A percentile compares a stretch with the other conserved stretches of the same genome.
Evolutionary conservation across 2,113 vertebrate genomes (phyloP).

Genomic region (Barbus barbus): DNA sequence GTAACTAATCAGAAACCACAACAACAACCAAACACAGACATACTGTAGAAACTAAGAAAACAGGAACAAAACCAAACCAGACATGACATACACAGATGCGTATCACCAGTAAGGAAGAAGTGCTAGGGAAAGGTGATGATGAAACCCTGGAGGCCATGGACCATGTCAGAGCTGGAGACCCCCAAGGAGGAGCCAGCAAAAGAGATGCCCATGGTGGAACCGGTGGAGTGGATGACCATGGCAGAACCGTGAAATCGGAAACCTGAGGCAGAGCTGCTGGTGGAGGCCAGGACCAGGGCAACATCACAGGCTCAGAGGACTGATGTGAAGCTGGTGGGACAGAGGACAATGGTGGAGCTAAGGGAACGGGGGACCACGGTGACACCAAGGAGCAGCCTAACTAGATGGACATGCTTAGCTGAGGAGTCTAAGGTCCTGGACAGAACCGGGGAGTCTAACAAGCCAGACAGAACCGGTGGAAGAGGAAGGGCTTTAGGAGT

Average conservation of each 20-base stretch:
- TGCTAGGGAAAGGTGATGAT: neutral
- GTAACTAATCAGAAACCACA: neutral
- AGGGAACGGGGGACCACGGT: neutral
- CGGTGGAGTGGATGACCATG: too few species aligned
- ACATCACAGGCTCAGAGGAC: neutral
- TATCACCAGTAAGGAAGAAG: neutral
- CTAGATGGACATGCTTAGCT: neutral
- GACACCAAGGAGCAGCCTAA: neutral
- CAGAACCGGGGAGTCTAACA: neutral
- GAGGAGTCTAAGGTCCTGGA: neutral
- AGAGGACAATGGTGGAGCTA: neutral
- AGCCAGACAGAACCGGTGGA: neutral
- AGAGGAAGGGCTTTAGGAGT: neutral
- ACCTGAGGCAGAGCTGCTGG: neutral
- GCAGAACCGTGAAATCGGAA: too few species aligned
- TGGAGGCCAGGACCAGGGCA: neutral
- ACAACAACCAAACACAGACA: neutral
- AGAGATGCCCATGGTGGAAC: too few species aligned
- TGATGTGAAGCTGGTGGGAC: neutral
- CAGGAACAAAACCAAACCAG: neutral
- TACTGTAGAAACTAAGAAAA: neutral
- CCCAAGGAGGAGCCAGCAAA: too few species aligned
- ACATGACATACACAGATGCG: neutral
- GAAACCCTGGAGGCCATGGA: too few species aligned
- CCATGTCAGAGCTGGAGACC: too few species aligned